Evolutionary conservation across 2,888 invertebrate species (phyloP), one percentile per base, ranked within the genome.

Genomic region (Melipona beecheii): DNA sequence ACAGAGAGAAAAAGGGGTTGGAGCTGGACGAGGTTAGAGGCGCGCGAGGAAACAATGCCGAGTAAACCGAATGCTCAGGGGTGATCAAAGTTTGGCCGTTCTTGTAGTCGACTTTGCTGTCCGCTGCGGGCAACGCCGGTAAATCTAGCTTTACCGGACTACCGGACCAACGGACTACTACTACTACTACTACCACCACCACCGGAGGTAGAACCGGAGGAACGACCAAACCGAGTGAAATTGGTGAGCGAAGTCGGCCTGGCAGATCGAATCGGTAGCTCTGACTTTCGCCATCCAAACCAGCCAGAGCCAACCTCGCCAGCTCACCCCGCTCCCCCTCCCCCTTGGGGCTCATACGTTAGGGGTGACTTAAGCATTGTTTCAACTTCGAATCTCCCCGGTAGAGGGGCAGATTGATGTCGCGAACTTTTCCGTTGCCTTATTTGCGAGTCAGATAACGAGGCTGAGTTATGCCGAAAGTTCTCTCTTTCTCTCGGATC

Each of bases 401-500:
- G 91, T 91, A 92, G 91, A 92, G 92, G 93, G 91, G 89, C 93
- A 93, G 94, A 94, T 94, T 94, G 94, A 94, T 94, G 94, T 93
- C 93, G 91, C 92, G 92, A 94, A 94, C 94, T 94, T 94, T 94
- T 94, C 90, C 93, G 91, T 91, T 91, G 93, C 94, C 94, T 94
- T 94, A 94, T 94, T 94, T 94, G 94, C 94, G 94, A 94, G 94
- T 94, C 94, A 94, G 94, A 94, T 94, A 94, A 94, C 94, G 94
- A 94, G 93, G 90, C 92, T 94, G 94, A 94, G 94, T 94, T 94
- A 94, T 94, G 92, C 90, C 90, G 72, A 92, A 94, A 94, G 92
- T 94, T 54, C 93, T 91, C 79, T 75, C 70, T 73, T 62, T 75
- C 74, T 71, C 70, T 74, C 56, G 60, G 66, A 60, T 68, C 68